These are phyloP conservation scores for Barnardius zonarius DNA, from an alignment of 2,113 vertebrate genomes.

Conservation along the genomic window DNA sequence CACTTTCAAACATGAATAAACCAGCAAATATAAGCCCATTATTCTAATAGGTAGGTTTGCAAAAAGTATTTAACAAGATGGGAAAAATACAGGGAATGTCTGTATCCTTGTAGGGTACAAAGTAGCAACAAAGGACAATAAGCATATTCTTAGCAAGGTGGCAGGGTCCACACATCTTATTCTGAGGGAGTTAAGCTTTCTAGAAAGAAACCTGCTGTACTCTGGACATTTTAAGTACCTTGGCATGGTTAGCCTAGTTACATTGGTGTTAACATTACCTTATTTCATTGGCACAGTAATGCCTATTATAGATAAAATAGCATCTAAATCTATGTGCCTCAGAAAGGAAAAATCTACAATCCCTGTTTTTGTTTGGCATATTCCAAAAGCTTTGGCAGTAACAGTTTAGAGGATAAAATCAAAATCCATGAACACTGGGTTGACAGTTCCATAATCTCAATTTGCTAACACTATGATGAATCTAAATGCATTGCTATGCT, in stretches of 20 bases:
- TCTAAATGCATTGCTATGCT: not conserved
- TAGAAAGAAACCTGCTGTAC: not conserved
- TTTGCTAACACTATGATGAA: not conserved
- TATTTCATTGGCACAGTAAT: not conserved
- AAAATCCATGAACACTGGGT: not conserved
- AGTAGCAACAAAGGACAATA: not conserved
- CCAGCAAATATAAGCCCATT: not conserved
- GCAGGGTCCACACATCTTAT: not conserved
- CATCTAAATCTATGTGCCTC: not conserved
- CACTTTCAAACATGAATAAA: not conserved
- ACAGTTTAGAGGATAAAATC: not conserved
- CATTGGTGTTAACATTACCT: not conserved
- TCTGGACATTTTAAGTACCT: not conserved
- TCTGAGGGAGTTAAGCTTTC: not conserved
- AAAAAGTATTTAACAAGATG: not conserved
- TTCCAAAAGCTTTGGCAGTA: not conserved
- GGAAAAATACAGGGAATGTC: not conserved
- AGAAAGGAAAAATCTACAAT: not conserved
- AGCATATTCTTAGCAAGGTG: not conserved
- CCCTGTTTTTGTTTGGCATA: not conserved
- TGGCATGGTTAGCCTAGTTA: not conserved
- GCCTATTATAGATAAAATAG: not conserved
- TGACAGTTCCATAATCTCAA: not conserved
- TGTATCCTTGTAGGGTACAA: rapidly evolving
- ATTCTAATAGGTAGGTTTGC: not conserved